Percentiles rank a stretch among this genome's conserved stretches.
Conservation (phyloP, 2,888 invertebrate genomes). For the Drosophila kambysellisi region DNA sequence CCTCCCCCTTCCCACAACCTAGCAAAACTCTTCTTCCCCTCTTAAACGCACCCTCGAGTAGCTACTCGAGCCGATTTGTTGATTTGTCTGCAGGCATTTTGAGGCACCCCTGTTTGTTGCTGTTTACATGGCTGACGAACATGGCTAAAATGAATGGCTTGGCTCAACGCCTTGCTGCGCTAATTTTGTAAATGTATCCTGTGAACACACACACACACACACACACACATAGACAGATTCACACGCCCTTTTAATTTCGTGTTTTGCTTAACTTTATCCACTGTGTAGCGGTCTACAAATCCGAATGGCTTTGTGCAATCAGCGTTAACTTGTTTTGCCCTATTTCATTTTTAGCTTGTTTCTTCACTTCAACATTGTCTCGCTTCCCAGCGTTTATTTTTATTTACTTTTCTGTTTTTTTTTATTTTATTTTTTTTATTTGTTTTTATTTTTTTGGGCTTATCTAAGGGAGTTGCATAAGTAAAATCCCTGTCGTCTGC, state of each 20-base stretch:
- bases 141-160: slow-evolving; percentile 36
- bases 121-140: slow-evolving; percentile 48
- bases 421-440: background rate
- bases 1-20: too few species aligned
- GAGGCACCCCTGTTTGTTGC: slow-evolving; percentile 26
- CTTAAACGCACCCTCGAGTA: slow-evolving; percentile 4
- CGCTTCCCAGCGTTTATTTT: slow-evolving; percentile 4
- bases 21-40: background rate
- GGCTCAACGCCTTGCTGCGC: slow-evolving; percentile 15
- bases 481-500: slow-evolving; percentile 49
- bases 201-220: slow-evolving; percentile 27
- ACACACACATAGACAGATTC: slow-evolving; percentile 6
- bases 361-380: slow-evolving; percentile 21
- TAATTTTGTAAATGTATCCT: slow-evolving; percentile 5
- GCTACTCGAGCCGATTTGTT: slow-evolving; percentile 49
- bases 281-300: slow-evolving; percentile 74
- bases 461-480: slow-evolving; percentile 21
- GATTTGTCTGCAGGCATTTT: slow-evolving; percentile 64
- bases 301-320: slow-evolving; percentile 78
- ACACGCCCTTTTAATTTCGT: slow-evolving; percentile 63
- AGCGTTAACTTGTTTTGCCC: slow-evolving; percentile 79
- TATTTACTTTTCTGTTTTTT: background rate
- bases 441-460: slow-evolving; percentile 1
- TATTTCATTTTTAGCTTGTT: slow-evolving; percentile 65
- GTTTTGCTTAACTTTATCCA: slow-evolving; percentile 65